Base-by-base conservation (phyloP, 1,140 invertebrate species). In the Trichonephila clavata region DNA sequence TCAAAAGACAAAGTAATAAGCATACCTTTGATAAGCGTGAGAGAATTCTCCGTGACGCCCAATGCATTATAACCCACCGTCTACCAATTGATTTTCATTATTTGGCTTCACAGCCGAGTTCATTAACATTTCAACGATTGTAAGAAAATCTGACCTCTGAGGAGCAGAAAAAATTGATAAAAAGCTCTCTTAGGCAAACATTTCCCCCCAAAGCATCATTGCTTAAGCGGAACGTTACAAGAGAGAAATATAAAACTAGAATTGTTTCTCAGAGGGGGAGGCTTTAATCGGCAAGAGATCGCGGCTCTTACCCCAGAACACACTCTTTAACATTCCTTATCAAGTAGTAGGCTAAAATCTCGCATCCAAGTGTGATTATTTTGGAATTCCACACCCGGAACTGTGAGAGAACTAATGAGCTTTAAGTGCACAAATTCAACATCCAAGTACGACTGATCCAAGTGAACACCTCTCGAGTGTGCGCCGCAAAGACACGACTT, bases 401-500 rank as follows among this genome's bases (percentile, higher is more conserved):
- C 90, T 86, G 57, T 71, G 80, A 39, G 80, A n/a, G 59, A 65
- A 21, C 80, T 92, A 84, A 92, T 86, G 90, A 86, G 81, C 24
- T 83, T 27, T 59, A 83, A 91, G 77, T 91, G 80, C 59, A 83
- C 77, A 81, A 77, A 91, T 90, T 43, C 32, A 18, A 14, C 57
- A 89, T 77, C 68, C 71, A 77, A 80, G 20, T 43, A 20, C 59
- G 50, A 91, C 68, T 91, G 68, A n/a, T 50, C 50, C 50, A 50
- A 50, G 50, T 50, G 27, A 92, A 92, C 60, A 68, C 90, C 68
- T 83, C 90, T 63, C 59, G 7, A 59, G 50, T 96, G 99, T 99
- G 99, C 3, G 99, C 97, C 83, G 98, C 98, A 95, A 99, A 97
- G 90, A 99, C 96, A 94, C 98, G 96, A 94, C 98, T 98, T 39